Conservation (phyloP, 2,888 invertebrate genomes). For the Lamellibrachia satsuma region DNA sequence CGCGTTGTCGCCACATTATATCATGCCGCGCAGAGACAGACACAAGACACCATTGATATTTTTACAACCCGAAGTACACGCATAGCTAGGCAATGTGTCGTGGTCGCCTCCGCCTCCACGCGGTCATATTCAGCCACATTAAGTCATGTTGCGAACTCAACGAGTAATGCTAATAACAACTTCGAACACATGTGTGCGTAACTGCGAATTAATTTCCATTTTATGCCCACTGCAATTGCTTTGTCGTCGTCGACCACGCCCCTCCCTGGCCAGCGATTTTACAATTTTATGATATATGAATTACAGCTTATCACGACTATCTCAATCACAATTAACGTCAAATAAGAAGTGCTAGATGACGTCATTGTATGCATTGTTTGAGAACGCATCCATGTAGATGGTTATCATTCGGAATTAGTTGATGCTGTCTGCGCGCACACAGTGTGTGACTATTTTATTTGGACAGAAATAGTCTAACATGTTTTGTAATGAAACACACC, state of each 20-base stretch:
- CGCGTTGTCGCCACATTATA: no score
- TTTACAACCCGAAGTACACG: no score
- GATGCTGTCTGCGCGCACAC: background rate
- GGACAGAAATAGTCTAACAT: background rate
- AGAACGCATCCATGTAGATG: background rate
- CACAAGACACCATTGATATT: no score
- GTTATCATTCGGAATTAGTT: background rate
- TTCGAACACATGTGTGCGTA: background rate
- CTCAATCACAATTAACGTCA: conserved; percentile 11
- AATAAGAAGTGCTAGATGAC: background rate
- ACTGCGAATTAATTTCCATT: background rate
- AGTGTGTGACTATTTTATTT: background rate
- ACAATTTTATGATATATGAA: background rate
- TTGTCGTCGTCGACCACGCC: background rate
- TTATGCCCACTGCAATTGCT: background rate
- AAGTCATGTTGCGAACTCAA: background rate
- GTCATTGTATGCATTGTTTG: background rate
- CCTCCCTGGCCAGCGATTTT: background rate
- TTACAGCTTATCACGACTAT: background rate
- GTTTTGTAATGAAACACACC: background rate
- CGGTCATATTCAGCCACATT: background rate
- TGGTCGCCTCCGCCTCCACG: background rate
- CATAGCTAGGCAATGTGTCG: no score
- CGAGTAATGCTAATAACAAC: background rate
- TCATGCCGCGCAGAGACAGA: no score